These are phyloP conservation scores for Patagioenas fasciata DNA, from an alignment of 2,113 vertebrate species.

Conservation along the genomic window DNA sequence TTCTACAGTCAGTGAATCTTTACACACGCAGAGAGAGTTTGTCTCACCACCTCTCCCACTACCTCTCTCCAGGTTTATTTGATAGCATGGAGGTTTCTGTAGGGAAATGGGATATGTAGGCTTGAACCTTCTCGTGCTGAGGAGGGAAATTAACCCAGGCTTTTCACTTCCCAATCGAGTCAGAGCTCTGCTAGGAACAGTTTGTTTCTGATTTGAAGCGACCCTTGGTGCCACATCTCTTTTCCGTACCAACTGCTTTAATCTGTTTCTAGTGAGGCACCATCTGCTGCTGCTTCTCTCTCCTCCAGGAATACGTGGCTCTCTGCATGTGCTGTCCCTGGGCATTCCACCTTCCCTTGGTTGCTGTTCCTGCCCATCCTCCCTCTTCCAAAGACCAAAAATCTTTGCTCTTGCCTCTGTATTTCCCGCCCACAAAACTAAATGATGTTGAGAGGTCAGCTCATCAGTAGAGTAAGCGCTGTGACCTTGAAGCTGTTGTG, in stretches of 20 bases:
- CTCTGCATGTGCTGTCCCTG: accelerated
- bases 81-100: background rate
- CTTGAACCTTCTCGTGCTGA: background rate
- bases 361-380: background rate
- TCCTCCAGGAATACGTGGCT: background rate
- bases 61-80: background rate
- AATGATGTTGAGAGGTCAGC: background rate
- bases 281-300: constrained; percentile 20
- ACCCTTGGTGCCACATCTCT: background rate
- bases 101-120: background rate
- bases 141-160: background rate
- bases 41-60: accelerated
- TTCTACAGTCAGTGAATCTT: background rate
- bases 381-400: background rate
- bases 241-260: background rate
- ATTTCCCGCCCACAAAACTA: background rate
- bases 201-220: background rate
- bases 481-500: background rate
- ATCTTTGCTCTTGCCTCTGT: background rate
- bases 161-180: background rate
- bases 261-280: background rate
- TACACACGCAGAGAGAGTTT: background rate
- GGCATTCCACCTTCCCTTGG: background rate
- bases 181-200: background rate
- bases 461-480: background rate